phyloP scores from a whole-genome alignment of 2,113 vertebrate genomes.

The Athene noctua region DNA sequence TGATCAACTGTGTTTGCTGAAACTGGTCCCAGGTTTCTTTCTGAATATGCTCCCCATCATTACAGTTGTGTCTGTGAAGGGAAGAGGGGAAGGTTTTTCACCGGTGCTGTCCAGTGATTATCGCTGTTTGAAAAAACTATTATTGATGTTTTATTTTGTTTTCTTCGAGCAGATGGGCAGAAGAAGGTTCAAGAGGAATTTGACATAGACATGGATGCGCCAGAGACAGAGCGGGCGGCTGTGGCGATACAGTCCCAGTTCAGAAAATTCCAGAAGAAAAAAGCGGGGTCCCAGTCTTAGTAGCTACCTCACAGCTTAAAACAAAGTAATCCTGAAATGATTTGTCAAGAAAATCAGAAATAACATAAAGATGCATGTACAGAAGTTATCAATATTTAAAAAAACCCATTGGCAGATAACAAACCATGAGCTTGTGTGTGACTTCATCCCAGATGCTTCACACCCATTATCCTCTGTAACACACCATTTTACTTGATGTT shows the following conservation, averaged over 20 bases:
- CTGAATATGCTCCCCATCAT: neutral
- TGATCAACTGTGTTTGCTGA: neutral
- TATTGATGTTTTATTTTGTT: slow-evolving; percentile 21
- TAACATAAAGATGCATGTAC: slow-evolving; percentile 75
- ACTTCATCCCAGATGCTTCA: slow-evolving; percentile 51
- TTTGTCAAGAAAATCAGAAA: slow-evolving; percentile 51
- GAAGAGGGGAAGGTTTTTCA: neutral
- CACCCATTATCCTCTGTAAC: slow-evolving; percentile 57
- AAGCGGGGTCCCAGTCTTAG: slow-evolving; percentile 84
- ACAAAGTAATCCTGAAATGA: slow-evolving; percentile 46
- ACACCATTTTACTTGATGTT: slow-evolving; percentile 69
- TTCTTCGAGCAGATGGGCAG: slow-evolving; percentile 81
- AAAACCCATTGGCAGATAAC: slow-evolving; percentile 31
- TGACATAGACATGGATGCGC: slow-evolving; percentile 92
- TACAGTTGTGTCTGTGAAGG: neutral
- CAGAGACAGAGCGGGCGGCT: slow-evolving; percentile 82
- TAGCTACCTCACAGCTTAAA: slow-evolving; percentile 43
- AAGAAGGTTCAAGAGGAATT: slow-evolving; percentile 92
- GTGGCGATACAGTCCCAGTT: slow-evolving; percentile 98
- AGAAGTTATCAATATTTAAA: slow-evolving; percentile 64
- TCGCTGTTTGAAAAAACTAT: neutral
- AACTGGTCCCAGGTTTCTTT: neutral
- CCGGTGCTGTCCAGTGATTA: neutral
- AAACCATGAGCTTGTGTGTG: slow-evolving; percentile 31
- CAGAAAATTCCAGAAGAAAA: slow-evolving; percentile 99